Base-by-base conservation (phyloP, 2,797 vertebrate species). In the Anas georgica region DNA sequence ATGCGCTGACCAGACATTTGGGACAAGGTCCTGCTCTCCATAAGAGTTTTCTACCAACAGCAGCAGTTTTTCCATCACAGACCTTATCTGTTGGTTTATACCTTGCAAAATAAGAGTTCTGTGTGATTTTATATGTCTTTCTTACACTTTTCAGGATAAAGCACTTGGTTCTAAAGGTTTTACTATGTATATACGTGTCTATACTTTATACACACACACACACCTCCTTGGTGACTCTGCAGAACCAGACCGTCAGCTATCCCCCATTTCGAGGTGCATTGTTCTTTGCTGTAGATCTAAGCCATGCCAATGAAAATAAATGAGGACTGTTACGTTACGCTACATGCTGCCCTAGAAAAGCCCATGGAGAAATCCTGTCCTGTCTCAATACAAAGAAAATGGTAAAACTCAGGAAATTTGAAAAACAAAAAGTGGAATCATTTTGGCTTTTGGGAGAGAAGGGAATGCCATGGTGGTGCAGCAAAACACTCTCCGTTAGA, bases 171-270 rank as follows among this genome's bases (percentile, higher is more conserved):
- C 50, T 43, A 9, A 50, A n/a, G 25, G 39, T 9, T 85, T 78
- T 33, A 6, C 26, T 9, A 17, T 2, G 5, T 12, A n/a, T 52
- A 16, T 52, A 16, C 15, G 4, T 26, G 25, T 50, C 48, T 15
- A 50, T 50, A 50, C 46, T 39, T 39, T 39, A 39, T 15, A 50
- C 25, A 50, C 35, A 37, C 20, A 28, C 33, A 35, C 59, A 28
- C 59, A 7, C 14, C 25, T 39, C 54, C 66, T 75, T 0, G 0
- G 70, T 73, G 75, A 82, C 48, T 35, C 1, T 6, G 48, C 3
- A 8, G 68, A 70, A 66, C 17, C 35, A 29, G 50, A 5, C 20
- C 4, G 31, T 64, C 23, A 25, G 56, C 63, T 48, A 29, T 72
- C 31, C 12, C 31, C 23, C n/a, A 10, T 29, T 23, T 23, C 17